A percentile compares a stretch with the other conserved stretches of the same genome.
These are phyloP conservation scores for Drosophila melanica DNA, from an alignment of 1,140 invertebrate genomes.

Conservation along the genomic window DNA sequence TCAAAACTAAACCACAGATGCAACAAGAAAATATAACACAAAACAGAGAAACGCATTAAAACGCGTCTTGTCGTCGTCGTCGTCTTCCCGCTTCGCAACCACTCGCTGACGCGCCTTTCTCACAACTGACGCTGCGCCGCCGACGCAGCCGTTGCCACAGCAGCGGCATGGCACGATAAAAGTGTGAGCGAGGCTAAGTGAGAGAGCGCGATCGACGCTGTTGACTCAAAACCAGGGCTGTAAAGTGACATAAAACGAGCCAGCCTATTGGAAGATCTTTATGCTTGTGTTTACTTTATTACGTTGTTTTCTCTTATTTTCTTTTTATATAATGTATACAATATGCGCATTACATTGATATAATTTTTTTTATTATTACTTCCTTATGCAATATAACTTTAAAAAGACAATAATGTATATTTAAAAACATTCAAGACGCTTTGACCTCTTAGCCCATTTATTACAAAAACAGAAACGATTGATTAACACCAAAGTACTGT, in stretches of 20 bases:
- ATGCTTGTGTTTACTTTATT: background rate
- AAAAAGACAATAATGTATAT: no score
- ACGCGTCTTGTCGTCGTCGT: constrained; percentile 22
- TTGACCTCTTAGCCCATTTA: no score
- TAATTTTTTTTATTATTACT: background rate
- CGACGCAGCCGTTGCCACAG: constrained; percentile 40
- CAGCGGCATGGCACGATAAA: constrained; percentile 40
- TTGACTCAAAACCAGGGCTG: constrained; percentile 33
- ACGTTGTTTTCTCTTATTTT: background rate
- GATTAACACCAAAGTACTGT: background rate
- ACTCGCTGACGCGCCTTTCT: constrained; percentile 45
- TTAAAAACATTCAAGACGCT: no score
- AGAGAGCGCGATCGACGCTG: constrained; percentile 28
- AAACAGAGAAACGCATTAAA: constrained; percentile 38
- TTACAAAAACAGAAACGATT: no score
- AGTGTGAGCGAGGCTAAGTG: constrained; percentile 4
- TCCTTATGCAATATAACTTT: background rate
- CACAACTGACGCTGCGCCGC: constrained; percentile 45
- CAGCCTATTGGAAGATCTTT: constrained; percentile 1
- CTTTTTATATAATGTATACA: background rate
- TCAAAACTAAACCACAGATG: constrained; percentile 38
- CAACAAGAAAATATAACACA: constrained; percentile 27
- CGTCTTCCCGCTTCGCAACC: constrained; percentile 44
- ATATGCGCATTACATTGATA: background rate
- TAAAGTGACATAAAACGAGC: constrained; percentile 1